Evolutionary conservation across 2,888 invertebrate species (phyloP).

Genomic region (Lacanobia oleracea): DNA sequence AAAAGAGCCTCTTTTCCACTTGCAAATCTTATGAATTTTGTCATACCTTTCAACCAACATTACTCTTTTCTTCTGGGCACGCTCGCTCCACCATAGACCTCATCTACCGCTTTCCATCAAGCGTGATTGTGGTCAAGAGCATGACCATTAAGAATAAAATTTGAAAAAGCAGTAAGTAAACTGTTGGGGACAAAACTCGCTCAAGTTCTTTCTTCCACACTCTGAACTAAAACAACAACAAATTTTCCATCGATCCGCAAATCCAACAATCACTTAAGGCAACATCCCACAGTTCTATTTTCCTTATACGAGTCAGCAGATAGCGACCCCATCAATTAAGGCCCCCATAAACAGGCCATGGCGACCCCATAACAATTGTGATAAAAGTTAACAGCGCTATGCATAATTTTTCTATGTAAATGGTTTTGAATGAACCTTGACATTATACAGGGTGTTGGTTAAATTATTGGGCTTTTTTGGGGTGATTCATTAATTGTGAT

Average conservation of each 20-base stretch:
- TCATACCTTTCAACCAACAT: neutral
- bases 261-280: constrained; percentile 37
- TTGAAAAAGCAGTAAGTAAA: neutral
- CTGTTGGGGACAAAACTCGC: too few relatives aligned
- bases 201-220: neutral
- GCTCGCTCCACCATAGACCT: too few relatives aligned
- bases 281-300: constrained; percentile 4
- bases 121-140: too few relatives aligned
- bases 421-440: constrained; percentile 37
- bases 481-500: constrained; percentile 3
- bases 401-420: constrained; percentile 54
- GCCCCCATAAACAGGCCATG: constrained; percentile 49
- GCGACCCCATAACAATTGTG: constrained; percentile 54
- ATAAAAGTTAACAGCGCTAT: constrained; percentile 60
- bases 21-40: neutral
- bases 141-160: too few relatives aligned
- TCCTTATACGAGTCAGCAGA: constrained; percentile 22
- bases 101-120: too few relatives aligned
- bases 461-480: constrained; percentile 11
- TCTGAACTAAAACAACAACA: neutral
- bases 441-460: constrained; percentile 15
- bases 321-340: constrained; percentile 54
- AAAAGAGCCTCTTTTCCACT: neutral
- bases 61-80: too few relatives aligned
- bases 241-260: neutral